Base-by-base conservation (phyloP, 2,797 vertebrate species). In the Anabacerthia variegaticeps region DNA sequence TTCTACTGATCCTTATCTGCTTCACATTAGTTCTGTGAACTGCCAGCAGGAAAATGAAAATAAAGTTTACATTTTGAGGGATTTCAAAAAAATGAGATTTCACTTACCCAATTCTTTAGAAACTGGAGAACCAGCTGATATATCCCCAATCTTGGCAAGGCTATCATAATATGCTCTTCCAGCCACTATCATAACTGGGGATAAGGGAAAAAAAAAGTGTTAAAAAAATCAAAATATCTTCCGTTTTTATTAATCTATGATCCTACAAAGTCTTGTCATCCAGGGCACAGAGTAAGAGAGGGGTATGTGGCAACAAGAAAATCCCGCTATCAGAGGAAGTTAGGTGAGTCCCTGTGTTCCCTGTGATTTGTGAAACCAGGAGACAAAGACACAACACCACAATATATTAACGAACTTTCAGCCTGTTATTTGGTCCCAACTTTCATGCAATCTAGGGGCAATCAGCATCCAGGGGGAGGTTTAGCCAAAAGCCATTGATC, bases 121-220 rank as follows among this genome's bases (percentile, higher is more conserved):
- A 91, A 99, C 99, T 0, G 98, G 99, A 34, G 99, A 99, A 73
- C 98, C 97, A 0, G 98, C 97, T 22, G 99, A 98, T 77, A 98
- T 98, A 92, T 99, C 99, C 54, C 99, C 99, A 1, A 99, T 98
- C 97, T 99, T 99, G 73, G 99, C 98, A 63, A 99, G 98, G 6
- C 98, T 99, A 27, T 99, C 99, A n/a, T 99, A 99, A 97, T 99
- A 99, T 9, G 98, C 96, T 98, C 98, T 99, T 96, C 99, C 99
- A 58, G 99, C 99, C 22, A 98, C 87, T 58, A 98, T 98, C 99
- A 99, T 99, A 20, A 98, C 99, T 97, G 61, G 81, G 3, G 12
- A 3, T 19, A 9, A 37, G 17, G 17, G 12, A 15, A 17, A 27
- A 54, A 44, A 28, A 21, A 36, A 27, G 4, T 21, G 21, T 86